Base-by-base conservation (phyloP, 2,797 vertebrate genomes). In the Sebastiscus albofasciatus region DNA sequence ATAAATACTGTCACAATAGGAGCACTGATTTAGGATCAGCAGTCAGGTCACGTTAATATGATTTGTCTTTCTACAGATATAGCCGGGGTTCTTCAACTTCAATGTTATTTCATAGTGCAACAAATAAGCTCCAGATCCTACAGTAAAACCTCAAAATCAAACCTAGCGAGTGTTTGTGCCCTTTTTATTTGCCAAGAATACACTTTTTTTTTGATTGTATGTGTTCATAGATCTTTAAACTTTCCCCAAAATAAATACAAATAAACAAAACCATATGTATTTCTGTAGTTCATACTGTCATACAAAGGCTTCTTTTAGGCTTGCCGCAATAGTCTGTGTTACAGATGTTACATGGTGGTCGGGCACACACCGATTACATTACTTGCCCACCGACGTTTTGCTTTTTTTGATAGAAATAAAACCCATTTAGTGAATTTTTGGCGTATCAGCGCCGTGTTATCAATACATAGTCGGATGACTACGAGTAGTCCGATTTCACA, bases 1-100 rank as follows among this genome's bases (percentile, higher is more conserved):
- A 61, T 16, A 62, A 60, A 60, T 27, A 36, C 66, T 85, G 81
- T 79, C 79, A 68, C 75, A 90, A 62, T 27, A 83, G 54, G 29
- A 78, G 42, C 14, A 1, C 39, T 26, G 59, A 70, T 76, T 61
- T 27, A 26, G 66, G 64, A 76, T 85, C 72, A 60, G 16, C 0
- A 9, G 20, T 84, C 80, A 24, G 52, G 62, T 76, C 20, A 27
- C 49, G 60, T 90, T 74, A 67, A 72, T 26, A 11, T 62, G 29
- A 80, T 52, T 64, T 75, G 9, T 49, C 33, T 46, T 36, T 59
- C 5, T 5, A 11, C 18, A 16, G 16, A 64, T 2, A 7, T 4
- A 67, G 29, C 29, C 11, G 73, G 6, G 4, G 71, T 46, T 62
- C 5, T 34, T 76, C 34, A 54, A 9, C n/a, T 58, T 69, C 20